Percentiles rank a stretch among this genome's conserved stretches.
Evolutionary conservation across 30 jellyfish, hydroid and myxozoan genomes (phyloP).

Genomic region (Rhopilema esculentum): DNA sequence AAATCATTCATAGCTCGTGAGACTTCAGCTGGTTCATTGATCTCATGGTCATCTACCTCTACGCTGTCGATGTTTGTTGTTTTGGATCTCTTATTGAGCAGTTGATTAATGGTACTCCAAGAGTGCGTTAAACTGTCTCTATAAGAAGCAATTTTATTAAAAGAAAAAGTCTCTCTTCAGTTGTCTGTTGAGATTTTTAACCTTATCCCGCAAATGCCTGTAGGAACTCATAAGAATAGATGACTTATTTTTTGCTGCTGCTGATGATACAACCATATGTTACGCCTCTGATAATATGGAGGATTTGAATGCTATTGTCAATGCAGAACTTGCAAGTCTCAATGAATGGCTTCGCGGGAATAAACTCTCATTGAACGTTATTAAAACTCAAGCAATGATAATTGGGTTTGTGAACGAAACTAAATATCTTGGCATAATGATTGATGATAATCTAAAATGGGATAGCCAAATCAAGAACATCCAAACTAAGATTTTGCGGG

Average conservation of each 20-base stretch:
- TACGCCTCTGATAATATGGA: no score
- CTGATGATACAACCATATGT: no score
- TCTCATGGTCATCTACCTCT: constrained; percentile 4
- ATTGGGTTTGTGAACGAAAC: no score
- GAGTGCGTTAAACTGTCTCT: constrained; percentile 5
- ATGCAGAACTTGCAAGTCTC: no score
- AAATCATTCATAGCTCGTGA: constrained; percentile 36
- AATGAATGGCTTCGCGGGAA: no score
- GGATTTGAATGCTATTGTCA: no score
- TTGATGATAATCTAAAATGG: no score
- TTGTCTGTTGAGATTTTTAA: constrained; percentile 1
- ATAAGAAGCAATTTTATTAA: constrained; percentile 2
- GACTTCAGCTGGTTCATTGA: neutral
- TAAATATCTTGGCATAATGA: no score
- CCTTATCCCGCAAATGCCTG: constrained; percentile 26
- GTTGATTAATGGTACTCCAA: constrained; percentile 16
- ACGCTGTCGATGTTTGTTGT: constrained; percentile 22
- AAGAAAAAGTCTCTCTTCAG: constrained; percentile 24
- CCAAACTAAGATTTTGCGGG: no score
- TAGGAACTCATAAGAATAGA: constrained; percentile 41
- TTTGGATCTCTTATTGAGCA: constrained; percentile 10
- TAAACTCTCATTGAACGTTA: no score
- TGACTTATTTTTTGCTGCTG: constrained; percentile 25
- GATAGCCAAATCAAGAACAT: no score
- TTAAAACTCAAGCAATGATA: no score